These are phyloP conservation scores for Selene dorsalis DNA, from an alignment of 2,797 vertebrate species.

Conservation along the genomic window DNA sequence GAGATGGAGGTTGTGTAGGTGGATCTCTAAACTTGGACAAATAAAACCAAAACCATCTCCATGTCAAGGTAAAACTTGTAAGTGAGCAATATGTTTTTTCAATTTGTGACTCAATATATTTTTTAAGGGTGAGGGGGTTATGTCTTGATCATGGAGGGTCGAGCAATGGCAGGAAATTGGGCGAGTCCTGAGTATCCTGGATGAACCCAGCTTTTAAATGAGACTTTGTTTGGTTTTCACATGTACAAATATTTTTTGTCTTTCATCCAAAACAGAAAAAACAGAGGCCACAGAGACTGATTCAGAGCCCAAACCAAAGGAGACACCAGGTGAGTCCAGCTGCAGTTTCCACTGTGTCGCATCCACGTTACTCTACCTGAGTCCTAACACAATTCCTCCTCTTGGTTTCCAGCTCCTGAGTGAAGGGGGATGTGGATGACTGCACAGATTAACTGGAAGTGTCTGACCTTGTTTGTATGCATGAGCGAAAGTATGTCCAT, in stretches of 20 bases:
- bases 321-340: conserved; percentile 66
- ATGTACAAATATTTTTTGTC: conserved; percentile 3
- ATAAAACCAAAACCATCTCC: no score
- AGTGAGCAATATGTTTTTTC: no score
- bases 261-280: conserved; percentile 49
- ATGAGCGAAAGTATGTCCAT: conserved; percentile 38
- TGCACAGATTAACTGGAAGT: conserved; percentile 40
- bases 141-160: no score
- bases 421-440: conserved; percentile 44
- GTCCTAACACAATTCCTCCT: not conserved
- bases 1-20: no score
- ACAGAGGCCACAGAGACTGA: conserved; percentile 52
- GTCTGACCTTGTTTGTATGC: conserved; percentile 37
- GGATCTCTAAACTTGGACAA: no score
- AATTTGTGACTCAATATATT: no score
- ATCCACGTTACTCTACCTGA: not conserved
- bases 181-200: no score
- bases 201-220: not conserved
- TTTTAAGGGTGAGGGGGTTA: no score
- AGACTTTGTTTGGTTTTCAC: not conserved
- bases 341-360: not conserved
- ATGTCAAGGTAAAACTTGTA: no score
- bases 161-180: no score
- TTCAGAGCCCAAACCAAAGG: conserved; percentile 61
- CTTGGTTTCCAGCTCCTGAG: conserved; percentile 73